Evolutionary conservation across 2,797 vertebrate species (phyloP), one percentile per base, ranked within the genome.

Genomic region (Alosa sapidissima): DNA sequence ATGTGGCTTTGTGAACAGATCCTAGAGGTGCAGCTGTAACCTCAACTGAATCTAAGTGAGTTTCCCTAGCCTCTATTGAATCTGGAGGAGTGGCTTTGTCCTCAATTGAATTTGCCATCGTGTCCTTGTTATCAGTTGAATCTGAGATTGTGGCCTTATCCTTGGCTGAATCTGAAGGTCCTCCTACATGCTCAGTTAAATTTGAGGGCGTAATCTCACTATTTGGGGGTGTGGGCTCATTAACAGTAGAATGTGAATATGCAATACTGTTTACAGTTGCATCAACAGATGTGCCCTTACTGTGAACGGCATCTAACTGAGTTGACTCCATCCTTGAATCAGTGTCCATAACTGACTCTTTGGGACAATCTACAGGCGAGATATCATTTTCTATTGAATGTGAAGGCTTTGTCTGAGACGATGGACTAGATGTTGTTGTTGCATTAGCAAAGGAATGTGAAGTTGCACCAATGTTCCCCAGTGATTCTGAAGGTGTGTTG

Each of bases 401-500:
- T 8, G 41, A n/a, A 45, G 72, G 36, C 72, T 47, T 78, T 41
- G 41, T 41, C 41, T 41, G 41, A 41, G 41, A 41, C 41, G 41
- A 41, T 33, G 49, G 72, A 88, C 83, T 86, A 16, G 72, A n/a
- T 54, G 54, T 58, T 82, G 87, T 60, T 55, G 60, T 88, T 19
- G 36, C 81, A 82, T 87, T 83, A 54, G 72, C 85, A 86, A 58
- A 51, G 60, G 21, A 83, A 55, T 51, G 24, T 28, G 75, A 52
- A 33, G 45, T 21, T 84, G 48, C 49, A 81, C 86, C 55, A 48
- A 60, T 83, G 36, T 86, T 84, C 62, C 21, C 85, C 21, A 9
- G 62, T 49, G 48, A 52, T 48, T 88, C 47, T 16, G 55, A 51
- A 33, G 82, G 68, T 10, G 55, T 48, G 9, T n/a, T 62, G 75